Conservation (phyloP, 2,797 vertebrate genomes). For the Menidia menidia region DNA sequence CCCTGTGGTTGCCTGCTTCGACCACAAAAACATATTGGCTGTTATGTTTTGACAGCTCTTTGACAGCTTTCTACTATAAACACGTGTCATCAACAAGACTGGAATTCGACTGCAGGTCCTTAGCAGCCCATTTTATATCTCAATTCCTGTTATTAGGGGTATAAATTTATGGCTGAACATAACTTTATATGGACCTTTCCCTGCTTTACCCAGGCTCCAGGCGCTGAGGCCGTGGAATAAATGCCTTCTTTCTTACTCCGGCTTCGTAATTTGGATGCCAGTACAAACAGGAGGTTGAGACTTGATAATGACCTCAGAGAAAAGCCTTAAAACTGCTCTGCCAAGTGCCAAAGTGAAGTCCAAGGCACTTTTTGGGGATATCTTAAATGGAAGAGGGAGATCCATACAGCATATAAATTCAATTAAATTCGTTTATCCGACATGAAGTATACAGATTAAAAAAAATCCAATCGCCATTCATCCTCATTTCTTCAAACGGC, state of each 20-base stretch:
- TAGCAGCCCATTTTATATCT: slow-evolving; percentile 39
- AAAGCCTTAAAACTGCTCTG: slow-evolving; percentile 32
- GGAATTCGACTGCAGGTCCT: slow-evolving; percentile 23
- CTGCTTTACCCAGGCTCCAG: slow-evolving; percentile 23
- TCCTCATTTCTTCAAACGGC: not conserved
- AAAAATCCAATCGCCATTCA: not conserved
- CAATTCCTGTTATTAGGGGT: slow-evolving; percentile 42
- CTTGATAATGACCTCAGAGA: slow-evolving; percentile 57
- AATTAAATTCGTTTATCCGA: not conserved
- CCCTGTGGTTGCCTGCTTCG: slow-evolving; percentile 58
- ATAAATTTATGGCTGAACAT: slow-evolving; percentile 54
- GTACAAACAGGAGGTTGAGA: slow-evolving; percentile 44
- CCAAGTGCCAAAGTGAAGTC: slow-evolving; percentile 24
- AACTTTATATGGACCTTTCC: slow-evolving; percentile 57
- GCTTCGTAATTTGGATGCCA: slow-evolving; percentile 50
- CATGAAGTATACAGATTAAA: not conserved
- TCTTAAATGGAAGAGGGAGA: not conserved
- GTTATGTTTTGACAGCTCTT: slow-evolving; percentile 65
- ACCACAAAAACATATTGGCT: slow-evolving; percentile 67
- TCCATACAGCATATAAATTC: not conserved
- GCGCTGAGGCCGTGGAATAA: slow-evolving; percentile 41
- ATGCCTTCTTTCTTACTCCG: slow-evolving; percentile 37
- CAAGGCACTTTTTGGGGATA: slow-evolving; percentile 6
- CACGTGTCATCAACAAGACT: slow-evolving; percentile 40
- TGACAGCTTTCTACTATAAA: slow-evolving; percentile 51